Base-by-base conservation (phyloP, 2,113 vertebrate genomes). In the Tauraco erythrolophus region DNA sequence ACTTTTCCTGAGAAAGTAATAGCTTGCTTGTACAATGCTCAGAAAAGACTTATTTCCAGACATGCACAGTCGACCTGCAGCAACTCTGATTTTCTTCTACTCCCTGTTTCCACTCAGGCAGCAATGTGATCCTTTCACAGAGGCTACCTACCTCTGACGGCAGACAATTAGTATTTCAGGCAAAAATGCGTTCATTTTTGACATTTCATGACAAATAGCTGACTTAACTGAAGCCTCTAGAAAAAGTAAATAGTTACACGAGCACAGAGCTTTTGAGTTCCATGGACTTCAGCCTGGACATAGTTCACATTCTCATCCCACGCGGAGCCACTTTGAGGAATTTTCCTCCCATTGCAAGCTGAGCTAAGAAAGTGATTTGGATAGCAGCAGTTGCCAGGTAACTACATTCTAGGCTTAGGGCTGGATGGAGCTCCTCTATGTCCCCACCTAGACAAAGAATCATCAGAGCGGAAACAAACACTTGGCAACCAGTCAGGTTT, bases 271-370 rank as follows among this genome's bases (percentile, higher is more conserved):
- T 75, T 57, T 51, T 22, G 80, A 79, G 87, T 46, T 76, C 61
- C 57, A 41, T 79, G 86, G 91, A 84, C 37, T 41, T 68, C 89
- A 95, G 97, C 89, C 80, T 94, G 88, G 69, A 78, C 95, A 94
- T 94, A 94, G 77, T 15, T 95, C 94, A 94, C 95, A 97, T 96
- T 96, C 96, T 43, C 92, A 95, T 95, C 95, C 96, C 78, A 96
- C 97, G 84, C 25, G 0, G 69, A 86, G 77, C 53, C 60, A 21
- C 79, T 88, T 2, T 0, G 65, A 58, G 78, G 86, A 95, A 92
- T 95, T 94, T 70, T 91, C 92, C 86, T 71, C 74, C 69, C 72
- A 30, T 74, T 37, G 72, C 51, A 46, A 90, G 68, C 48, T 50
- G 78, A 76, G 51, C 78, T 69, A n/a, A 31, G 60, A 56, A 64